Conservation (phyloP, 2,797 vertebrate genomes). For the Galagoides demidoff region DNA sequence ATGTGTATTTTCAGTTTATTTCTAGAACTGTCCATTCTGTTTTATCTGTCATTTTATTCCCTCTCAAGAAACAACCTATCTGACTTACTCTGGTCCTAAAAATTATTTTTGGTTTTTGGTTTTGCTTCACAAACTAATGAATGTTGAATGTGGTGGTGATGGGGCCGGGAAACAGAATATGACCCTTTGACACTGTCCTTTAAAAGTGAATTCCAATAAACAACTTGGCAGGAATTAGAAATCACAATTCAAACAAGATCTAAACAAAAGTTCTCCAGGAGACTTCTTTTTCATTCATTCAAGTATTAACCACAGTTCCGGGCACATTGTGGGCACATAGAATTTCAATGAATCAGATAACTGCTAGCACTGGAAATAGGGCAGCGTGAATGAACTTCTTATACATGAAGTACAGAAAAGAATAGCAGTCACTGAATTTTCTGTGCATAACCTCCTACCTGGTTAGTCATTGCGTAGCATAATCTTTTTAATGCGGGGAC, state of each 20-base stretch:
- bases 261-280: conserved; percentile 50
- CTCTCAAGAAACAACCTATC: neutral
- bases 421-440: neutral
- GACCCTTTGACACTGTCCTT: conserved; percentile 13
- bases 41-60: conserved; percentile 63
- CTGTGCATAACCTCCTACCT: neutral
- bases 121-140: conserved; percentile 45
- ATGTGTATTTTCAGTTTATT: conserved; percentile 57
- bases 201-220: conserved; percentile 53
- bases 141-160: neutral
- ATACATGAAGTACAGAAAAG: neutral
- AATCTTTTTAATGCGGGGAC: neutral
- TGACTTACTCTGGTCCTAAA: conserved; percentile 35
- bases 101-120: conserved; percentile 33
- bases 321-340: neutral
- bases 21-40: conserved; percentile 50
- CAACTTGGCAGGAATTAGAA: conserved; percentile 53
- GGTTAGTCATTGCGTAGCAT: neutral
- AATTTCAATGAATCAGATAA: conserved; percentile 60
- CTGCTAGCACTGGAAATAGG: neutral
- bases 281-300: conserved; percentile 53
- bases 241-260: conserved; percentile 43
- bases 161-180: neutral
- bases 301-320: conserved; percentile 36
- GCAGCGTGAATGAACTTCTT: conserved; percentile 1